Evolutionary conservation across 2,888 invertebrate genomes (phyloP).

Genomic region (Idaea biselata): DNA sequence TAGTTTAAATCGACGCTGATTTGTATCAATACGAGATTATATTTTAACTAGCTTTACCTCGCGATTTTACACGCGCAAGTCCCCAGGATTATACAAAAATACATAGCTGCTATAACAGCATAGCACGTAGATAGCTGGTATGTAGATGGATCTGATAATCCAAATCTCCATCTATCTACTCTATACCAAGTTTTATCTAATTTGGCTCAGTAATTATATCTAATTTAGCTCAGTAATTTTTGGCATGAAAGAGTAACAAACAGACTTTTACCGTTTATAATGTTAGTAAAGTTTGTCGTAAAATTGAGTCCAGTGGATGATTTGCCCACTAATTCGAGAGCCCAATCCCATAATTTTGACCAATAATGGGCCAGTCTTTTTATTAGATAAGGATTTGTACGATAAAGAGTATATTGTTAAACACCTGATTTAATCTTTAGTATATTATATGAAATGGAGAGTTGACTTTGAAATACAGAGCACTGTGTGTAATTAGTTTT

Average conservation of each 20-base stretch:
- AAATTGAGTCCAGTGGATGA: not conserved
- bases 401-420: slow-evolving; percentile 13
- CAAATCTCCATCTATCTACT: too few relatives aligned
- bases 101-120: too few relatives aligned
- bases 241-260: not conserved
- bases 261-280: not conserved
- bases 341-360: slow-evolving; percentile 6
- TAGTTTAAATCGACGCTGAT: slow-evolving; percentile 50
- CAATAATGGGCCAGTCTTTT: slow-evolving; percentile 24
- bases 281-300: not conserved
- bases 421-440: slow-evolving; percentile 27
- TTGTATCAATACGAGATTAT: slow-evolving; percentile 2
- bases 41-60: not conserved
- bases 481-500: slow-evolving; percentile 11
- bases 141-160: too few relatives aligned
- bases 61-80: too few relatives aligned
- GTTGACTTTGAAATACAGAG: slow-evolving; percentile 15
- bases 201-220: too few relatives aligned
- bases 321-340: slow-evolving; percentile 2
- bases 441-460: slow-evolving; percentile 7
- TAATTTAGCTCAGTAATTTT: not conserved
- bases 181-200: too few relatives aligned
- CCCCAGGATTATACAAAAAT: too few relatives aligned
- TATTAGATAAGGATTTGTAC: slow-evolving; percentile 11
- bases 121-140: too few relatives aligned